Percentiles rank a stretch among this genome's conserved stretches.
Conservation (phyloP, 2,888 invertebrate species). For the Diaperis boleti region DNA sequence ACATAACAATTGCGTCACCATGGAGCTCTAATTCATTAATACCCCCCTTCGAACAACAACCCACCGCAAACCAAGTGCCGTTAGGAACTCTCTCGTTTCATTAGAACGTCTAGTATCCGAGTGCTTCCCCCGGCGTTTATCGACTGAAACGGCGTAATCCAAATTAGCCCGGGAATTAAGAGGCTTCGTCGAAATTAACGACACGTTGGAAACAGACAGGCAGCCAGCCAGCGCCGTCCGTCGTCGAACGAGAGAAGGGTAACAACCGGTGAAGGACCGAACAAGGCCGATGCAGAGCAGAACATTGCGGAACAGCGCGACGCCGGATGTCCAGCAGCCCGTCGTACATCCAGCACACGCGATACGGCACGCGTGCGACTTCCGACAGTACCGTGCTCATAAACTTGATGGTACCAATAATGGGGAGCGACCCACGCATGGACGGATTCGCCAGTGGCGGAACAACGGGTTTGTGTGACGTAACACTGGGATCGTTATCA, state of each 20-base stretch:
- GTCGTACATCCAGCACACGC: slow-evolving; percentile 42
- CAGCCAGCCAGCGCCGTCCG: slow-evolving; percentile 24
- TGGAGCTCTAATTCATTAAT: too few species aligned
- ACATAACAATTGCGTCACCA: too few species aligned
- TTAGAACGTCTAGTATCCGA: slow-evolving; percentile 4
- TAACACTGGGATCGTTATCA: too few species aligned
- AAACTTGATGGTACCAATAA: neutral
- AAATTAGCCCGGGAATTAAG: slow-evolving; percentile 34
- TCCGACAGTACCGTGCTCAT: slow-evolving; percentile 19
- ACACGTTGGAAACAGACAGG: slow-evolving; percentile 27
- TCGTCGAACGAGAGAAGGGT: slow-evolving; percentile 46
- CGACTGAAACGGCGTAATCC: slow-evolving; percentile 35
- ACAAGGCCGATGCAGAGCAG: slow-evolving; percentile 34
- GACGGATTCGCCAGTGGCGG: too few species aligned
- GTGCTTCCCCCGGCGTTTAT: slow-evolving; percentile 21
- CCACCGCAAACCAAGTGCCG: slow-evolving; percentile 2
- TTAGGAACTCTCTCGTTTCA: slow-evolving; percentile 18
- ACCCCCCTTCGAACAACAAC: neutral
- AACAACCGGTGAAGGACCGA: slow-evolving; percentile 56
- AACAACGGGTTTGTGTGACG: too few species aligned
- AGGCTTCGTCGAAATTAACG: slow-evolving; percentile 15
- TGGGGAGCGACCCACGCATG: neutral
- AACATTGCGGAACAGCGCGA: slow-evolving; percentile 2
- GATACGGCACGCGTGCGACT: slow-evolving; percentile 39
- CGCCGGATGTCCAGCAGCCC: slow-evolving; percentile 36